phyloP scores from a whole-genome alignment of 2,797 vertebrate species.

The Calcarius lapponicus region DNA sequence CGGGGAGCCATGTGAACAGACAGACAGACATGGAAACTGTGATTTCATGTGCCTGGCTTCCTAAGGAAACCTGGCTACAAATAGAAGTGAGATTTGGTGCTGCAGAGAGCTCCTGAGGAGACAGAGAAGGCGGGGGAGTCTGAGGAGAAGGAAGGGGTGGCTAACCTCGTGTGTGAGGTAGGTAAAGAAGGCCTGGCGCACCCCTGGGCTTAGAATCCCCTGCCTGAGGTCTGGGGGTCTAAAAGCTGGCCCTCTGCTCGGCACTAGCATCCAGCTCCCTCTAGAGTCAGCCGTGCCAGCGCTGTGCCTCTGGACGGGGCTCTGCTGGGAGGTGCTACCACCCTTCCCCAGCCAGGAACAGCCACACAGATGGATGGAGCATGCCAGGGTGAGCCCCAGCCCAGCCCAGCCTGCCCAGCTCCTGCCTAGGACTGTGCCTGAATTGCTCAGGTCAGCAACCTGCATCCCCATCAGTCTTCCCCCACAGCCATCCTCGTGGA shows the following conservation, averaged over 20 bases:
- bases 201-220: neutral
- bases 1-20: neutral
- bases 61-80: conserved; percentile 41
- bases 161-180: neutral
- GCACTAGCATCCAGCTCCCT: conserved; percentile 15
- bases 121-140: neutral
- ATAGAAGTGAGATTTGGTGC: conserved; percentile 22
- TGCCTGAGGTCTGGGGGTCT: neutral
- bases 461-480: neutral
- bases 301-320: neutral
- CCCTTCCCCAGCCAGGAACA: neutral
- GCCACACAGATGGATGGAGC: neutral
- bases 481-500: neutral
- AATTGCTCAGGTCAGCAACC: neutral
- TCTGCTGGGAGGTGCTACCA: neutral
- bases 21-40: conserved; percentile 38
- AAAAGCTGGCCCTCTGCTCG: neutral
- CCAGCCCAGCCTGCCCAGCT: neutral
- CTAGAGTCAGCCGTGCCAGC: neutral
- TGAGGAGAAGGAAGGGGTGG: neutral
- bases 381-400: neutral
- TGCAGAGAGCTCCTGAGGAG: neutral
- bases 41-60: conserved; percentile 41
- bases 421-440: rapidly evolving
- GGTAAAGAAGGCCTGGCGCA: neutral